These are phyloP conservation scores for Musca vetustissima DNA, from an alignment of 1,140 invertebrate species.

Conservation along the genomic window DNA sequence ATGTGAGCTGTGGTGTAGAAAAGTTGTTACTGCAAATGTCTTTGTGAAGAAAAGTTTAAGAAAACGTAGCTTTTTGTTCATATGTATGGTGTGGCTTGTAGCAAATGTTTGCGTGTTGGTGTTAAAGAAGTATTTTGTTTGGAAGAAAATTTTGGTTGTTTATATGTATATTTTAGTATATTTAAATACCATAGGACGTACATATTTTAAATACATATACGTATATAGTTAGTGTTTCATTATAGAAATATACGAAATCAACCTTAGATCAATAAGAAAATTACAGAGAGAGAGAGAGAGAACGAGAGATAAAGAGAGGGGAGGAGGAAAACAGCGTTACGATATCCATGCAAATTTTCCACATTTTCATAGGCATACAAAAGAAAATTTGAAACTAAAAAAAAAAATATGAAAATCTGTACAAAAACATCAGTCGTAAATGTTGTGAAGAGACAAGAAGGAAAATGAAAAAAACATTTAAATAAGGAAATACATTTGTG, in stretches of 20 bases:
- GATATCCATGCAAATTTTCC: constrained; percentile 56
- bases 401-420: too few relatives aligned
- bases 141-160: neutral
- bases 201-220: neutral
- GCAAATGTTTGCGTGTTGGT: neutral
- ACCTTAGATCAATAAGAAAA: neutral
- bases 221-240: neutral
- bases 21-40: neutral
- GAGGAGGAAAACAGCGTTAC: constrained; percentile 32
- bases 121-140: neutral
- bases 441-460: too few relatives aligned
- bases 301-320: neutral
- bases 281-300: neutral
- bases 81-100: constrained; percentile 3
- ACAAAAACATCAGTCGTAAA: too few relatives aligned
- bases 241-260: neutral
- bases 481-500: too few relatives aligned
- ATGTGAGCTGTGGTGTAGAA: constrained; percentile 6
- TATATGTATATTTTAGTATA: too few relatives aligned
- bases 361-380: constrained; percentile 36
- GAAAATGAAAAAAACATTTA: too few relatives aligned
- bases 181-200: too few relatives aligned
- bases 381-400: constrained; percentile 15
- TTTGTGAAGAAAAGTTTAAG: too few relatives aligned
- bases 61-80: neutral